Base-by-base conservation (phyloP, 2,113 vertebrate species). In the Todiramphus saurophagus region DNA sequence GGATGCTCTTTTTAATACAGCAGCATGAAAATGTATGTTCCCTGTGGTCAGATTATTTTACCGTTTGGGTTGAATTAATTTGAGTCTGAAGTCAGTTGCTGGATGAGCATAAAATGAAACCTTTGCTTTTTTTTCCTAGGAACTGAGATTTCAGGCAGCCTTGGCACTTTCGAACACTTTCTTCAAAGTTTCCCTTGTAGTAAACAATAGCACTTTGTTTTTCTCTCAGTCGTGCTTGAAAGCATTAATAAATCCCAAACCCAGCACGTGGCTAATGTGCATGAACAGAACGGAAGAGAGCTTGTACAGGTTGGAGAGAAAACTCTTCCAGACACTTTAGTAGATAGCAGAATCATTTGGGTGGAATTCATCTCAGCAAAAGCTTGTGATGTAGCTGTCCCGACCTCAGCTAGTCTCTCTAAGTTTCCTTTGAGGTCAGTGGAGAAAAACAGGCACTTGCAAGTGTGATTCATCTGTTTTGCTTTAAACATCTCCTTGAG, bases 331-430 rank as follows among this genome's bases (percentile, higher is more conserved):
- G 51, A 59, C 18, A 25, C 27, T 30, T 58, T 64, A 87, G 21
- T 50, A 84, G 44, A 63, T 0, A 59, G 18, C 12, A 33, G 5
- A 90, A 89, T 67, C 24, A 37, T 56, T 55, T 69, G 48, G 5
- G 33, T 0, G 0, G 33, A 50, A 88, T 60, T 85, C 62, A 55
- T 7, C 69, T 68, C 77, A 90, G 53, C 0, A 0, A 48, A 67
- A 93, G 8, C 14, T 27, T 69, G 31, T 14, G 62, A 76, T 12
- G 46, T 16, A 82, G 28, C 50, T 55, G 23, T 75, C 43, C 25
- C 3, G 5, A 11, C 21, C 70, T 79, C 69, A 81, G 28, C 37
- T 43, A 55, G 9, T 41, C 21, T 86, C 83, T 88, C 53, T 31
- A 67, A 59, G 5, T 21, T 76, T 58, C 24, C 37, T 79, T 77